These are phyloP conservation scores for Neosilurus mollespiculum DNA, from an alignment of 2,797 vertebrate genomes.

Conservation along the genomic window DNA sequence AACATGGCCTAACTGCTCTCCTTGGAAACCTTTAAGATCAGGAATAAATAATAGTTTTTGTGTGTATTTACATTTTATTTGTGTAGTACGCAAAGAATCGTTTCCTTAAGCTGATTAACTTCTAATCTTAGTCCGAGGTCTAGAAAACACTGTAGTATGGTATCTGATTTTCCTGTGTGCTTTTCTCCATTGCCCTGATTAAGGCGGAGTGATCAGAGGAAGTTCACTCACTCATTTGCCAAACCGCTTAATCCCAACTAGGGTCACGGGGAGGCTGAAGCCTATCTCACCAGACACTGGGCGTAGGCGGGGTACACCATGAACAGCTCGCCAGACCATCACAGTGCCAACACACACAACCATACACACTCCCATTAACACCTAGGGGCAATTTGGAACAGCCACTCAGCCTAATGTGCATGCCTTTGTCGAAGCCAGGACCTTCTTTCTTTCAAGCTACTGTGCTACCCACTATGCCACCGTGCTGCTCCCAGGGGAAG, in stretches of 20 bases:
- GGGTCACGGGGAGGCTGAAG: too few relatives aligned
- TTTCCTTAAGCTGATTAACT: neutral
- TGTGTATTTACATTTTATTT: neutral
- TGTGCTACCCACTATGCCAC: too few relatives aligned
- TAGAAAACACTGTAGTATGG: neutral
- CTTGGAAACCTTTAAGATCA: constrained; percentile 6
- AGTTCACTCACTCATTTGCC: constrained; percentile 1
- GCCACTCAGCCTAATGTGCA: too few relatives aligned
- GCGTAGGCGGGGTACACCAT: too few relatives aligned
- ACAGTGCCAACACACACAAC: too few relatives aligned
- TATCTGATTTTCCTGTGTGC: neutral
- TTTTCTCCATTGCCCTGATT: constrained; percentile 16
- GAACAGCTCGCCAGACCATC: too few relatives aligned
- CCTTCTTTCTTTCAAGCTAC: too few relatives aligned
- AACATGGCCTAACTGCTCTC: constrained; percentile 31
- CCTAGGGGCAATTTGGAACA: too few relatives aligned
- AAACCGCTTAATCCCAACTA: too few relatives aligned
- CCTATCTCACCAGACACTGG: too few relatives aligned
- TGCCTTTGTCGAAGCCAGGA: too few relatives aligned
- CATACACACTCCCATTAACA: too few relatives aligned
- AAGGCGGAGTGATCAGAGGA: constrained; percentile 28
- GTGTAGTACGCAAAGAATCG: neutral
- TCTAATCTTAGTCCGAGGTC: neutral
- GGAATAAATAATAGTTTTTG: neutral
- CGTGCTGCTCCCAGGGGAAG: neutral